Conservation (phyloP, 37 sponge, comb jelly and placozoan genomes). For the Eunapius fragilis region DNA sequence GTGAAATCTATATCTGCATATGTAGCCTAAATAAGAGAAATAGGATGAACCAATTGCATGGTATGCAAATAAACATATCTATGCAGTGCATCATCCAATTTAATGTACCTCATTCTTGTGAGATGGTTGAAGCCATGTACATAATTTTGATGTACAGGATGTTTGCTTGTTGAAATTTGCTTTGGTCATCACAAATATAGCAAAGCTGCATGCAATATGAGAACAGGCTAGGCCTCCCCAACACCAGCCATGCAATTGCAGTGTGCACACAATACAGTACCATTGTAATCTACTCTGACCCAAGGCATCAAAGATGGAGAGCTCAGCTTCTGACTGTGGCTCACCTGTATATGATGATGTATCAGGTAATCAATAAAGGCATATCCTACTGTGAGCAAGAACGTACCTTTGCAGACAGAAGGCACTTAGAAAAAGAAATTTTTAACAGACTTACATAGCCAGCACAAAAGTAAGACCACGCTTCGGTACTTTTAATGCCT, state of each 20-base stretch:
- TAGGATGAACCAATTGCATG: neutral
- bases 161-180: neutral
- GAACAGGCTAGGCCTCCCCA: conserved; percentile 8
- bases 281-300: neutral
- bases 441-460: conserved; percentile 13
- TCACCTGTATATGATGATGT: conserved; percentile 8
- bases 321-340: conserved; percentile 11
- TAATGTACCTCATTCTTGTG: neutral
- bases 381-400: neutral
- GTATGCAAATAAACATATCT: neutral
- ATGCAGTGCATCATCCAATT: neutral
- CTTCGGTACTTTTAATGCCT: conserved; percentile 1
- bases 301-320: conserved; percentile 14
- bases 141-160: conserved; percentile 6
- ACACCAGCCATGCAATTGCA: conserved; percentile 23
- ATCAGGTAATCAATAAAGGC: neutral
- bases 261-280: conserved; percentile 14
- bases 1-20: conserved; percentile 1
- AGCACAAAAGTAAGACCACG: conserved; percentile 21
- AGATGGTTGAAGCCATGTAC: conserved; percentile 8
- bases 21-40: neutral
- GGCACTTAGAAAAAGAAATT: neutral
- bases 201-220: conserved; percentile 9
- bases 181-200: neutral
- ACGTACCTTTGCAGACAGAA: conserved; percentile 5